Evolutionary conservation across 2,888 invertebrate species (phyloP), one percentile per base, ranked within the genome.

Genomic region (Himalopsyche anomala): DNA sequence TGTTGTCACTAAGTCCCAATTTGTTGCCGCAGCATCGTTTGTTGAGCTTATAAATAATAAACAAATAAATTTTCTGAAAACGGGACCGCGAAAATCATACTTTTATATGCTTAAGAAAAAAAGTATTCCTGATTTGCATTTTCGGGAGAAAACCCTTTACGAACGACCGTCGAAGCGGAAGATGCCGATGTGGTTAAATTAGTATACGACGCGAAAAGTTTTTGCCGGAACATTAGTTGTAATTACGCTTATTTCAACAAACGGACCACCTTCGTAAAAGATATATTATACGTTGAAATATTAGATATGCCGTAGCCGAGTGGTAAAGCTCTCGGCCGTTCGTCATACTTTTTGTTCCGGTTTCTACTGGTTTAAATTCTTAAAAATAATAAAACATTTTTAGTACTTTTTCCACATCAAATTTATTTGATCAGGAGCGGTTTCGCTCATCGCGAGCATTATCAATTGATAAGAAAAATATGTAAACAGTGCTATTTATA

Each of bases 71-170:
- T 28, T 19, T 19, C 62, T 28, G 62, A n/a, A 56, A 62, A 62
- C 62, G 28, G 11, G 62, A 62, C 19, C 28, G 62, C 62, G 62
- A 62, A 62, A 62, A 62, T 62, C 19, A 62, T 62, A 62, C 62
- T 62, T 62, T 56, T 56, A 17, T 5, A n/a, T 17, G 6, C 56
- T 45, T 45, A 8, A n/a, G 9, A 17, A 19, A 62, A 62, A 62
- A 62, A 8, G 19, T 62, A 19, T 19, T 28, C 19, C 19, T 28
- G 62, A 62, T 62, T 62, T 62, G 19, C 62, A 62, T 62, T 62
- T 62, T 62, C 62, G 19, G 2, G 51, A 51, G 51, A 62, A 62
- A 62, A 62, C 62, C 62, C 19, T 19, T 62, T 62, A 4, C 19
- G 28, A 9, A 4, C 28, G 28, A 28, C 28, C 28, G 28, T 28